Base-by-base conservation (phyloP, 2,888 invertebrate species). In the Vandiemenella viatica region DNA sequence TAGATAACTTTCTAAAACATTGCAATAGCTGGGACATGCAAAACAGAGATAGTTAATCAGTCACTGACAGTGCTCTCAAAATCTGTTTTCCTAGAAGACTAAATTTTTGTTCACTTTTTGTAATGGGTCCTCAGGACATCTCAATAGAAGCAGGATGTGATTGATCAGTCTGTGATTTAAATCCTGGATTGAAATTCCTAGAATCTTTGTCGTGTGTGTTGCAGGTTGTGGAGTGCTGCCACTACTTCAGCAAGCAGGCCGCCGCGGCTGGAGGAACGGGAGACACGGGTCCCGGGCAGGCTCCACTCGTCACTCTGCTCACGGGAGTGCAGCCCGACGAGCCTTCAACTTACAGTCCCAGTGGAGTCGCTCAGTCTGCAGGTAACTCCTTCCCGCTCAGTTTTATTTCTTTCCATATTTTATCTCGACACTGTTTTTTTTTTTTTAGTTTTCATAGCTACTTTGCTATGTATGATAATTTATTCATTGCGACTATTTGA, bases 151-250 rank as follows among this genome's bases (percentile, higher is more conserved):
- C 10, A 32, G 10, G 32, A 13, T 32, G 32, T 3, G n/a, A 2
- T 32, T 13, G n/a, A 32, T 3, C n/a, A 32, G 13, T 32, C 3
- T 10, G 3, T 1, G 3, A 32, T 32, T 32, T 32, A 32, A 13
- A 32, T 32, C 15, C 15, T 13, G 15, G 13, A 4, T 5, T 32
- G 17, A 7, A 16, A 40, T 48, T 53, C 57, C 4, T 58, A 71
- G 71, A n/a, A n/a, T n/a, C n/a, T n/a, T n/a, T n/a, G n/a, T n/a
- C n/a, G 73, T 74, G 80, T 58, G 82, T 80, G 62, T 79, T 85
- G 59, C 85, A 88, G 66, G 81, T 89, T 49, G 73, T 88, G 52
- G 87, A 88, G 62, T 89, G 87, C 65, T 87, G 86, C 60, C 76
- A 86, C 62, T 87, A 83, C 63, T 75, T 88, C 52, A 74, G 73